A percentile compares a stretch with the other conserved stretches of the same genome.
These are phyloP conservation scores for Brenthis daphne DNA, from an alignment of 2,888 invertebrate species.

Conservation along the genomic window DNA sequence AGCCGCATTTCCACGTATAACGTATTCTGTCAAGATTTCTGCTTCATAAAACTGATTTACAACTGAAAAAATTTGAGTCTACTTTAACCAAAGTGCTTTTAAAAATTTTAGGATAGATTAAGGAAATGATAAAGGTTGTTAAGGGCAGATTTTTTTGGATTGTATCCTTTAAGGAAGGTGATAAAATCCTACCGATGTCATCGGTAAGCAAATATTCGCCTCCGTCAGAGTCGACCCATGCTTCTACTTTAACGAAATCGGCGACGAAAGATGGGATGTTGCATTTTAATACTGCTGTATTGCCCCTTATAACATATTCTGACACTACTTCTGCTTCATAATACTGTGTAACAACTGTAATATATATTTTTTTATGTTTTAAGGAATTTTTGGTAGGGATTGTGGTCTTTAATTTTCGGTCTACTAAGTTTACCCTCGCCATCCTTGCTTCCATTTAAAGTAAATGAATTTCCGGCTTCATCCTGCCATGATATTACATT, in stretches of 20 bases:
- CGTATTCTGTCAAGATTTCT: constrained; percentile 94
- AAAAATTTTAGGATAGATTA: background rate
- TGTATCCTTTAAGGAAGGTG: background rate
- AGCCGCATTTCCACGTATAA: constrained; percentile 93
- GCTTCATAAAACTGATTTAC: constrained; percentile 95
- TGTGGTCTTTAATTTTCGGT: constrained; percentile 27
- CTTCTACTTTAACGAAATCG: constrained; percentile 94
- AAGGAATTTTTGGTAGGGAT: constrained; percentile 28
- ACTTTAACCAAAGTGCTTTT: background rate
- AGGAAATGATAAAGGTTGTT: background rate
- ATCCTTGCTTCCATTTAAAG: constrained; percentile 59
- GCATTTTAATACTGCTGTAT: constrained; percentile 93
- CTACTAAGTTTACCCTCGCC: constrained; percentile 59
- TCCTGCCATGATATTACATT: constrained; percentile 93
- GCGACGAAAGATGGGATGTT: constrained; percentile 95
- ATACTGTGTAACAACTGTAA: constrained; percentile 93
- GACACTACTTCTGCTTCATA: constrained; percentile 94
- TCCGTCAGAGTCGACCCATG: constrained; percentile 87
- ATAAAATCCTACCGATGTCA: constrained; percentile 85
- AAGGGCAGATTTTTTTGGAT: background rate
- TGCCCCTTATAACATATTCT: constrained; percentile 94
- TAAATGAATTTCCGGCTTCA: constrained; percentile 84
- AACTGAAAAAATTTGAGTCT: constrained; percentile 54
- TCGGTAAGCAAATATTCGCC: constrained; percentile 86
- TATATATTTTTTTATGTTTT: constrained; percentile 31